Percentiles rank a stretch among this genome's conserved stretches.
Evolutionary conservation across 2,113 vertebrate genomes (phyloP).

Genomic region (Verasper variegatus): DNA sequence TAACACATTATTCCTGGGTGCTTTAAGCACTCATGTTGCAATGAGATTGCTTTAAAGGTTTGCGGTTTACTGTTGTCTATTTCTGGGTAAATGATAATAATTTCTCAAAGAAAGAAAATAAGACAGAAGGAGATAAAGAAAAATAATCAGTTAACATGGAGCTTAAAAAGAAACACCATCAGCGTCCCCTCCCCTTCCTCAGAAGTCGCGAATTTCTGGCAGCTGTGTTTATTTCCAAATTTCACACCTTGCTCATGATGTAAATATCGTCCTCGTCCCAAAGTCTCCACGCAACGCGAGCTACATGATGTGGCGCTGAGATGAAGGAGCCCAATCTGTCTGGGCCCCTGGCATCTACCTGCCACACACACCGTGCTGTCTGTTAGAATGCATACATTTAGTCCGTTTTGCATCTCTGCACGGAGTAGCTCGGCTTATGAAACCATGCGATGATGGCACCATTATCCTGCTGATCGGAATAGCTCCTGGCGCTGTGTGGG

Average conservation of each 20-base stretch:
- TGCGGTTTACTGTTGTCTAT: neutral
- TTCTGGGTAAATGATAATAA: neutral
- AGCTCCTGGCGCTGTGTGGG: conserved; percentile 66
- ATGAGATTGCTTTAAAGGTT: neutral
- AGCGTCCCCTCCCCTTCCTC: neutral
- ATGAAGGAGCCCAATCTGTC: conserved; percentile 46
- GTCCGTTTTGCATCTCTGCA: conserved; percentile 46
- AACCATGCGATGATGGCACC: conserved; percentile 60
- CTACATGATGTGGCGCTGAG: conserved; percentile 36
- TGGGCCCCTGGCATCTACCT: conserved; percentile 26
- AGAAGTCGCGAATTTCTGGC: neutral
- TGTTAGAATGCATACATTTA: conserved; percentile 54
- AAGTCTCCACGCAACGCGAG: conserved; percentile 30
- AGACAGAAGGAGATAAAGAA: neutral
- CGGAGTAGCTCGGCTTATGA: conserved; percentile 48
- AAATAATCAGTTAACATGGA: conserved; percentile 9
- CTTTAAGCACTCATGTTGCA: conserved; percentile 10
- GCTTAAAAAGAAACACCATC: neutral
- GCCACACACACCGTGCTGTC: conserved; percentile 8
- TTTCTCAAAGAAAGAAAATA: neutral
- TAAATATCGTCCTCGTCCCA: conserved; percentile 34
- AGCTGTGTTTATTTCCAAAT: conserved; percentile 40
- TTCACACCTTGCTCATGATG: conserved; percentile 47
- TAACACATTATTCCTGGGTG: neutral
- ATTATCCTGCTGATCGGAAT: conserved; percentile 73